phyloP scores from a whole-genome alignment of 2,797 vertebrate species.

The Eospalax fontanierii region DNA sequence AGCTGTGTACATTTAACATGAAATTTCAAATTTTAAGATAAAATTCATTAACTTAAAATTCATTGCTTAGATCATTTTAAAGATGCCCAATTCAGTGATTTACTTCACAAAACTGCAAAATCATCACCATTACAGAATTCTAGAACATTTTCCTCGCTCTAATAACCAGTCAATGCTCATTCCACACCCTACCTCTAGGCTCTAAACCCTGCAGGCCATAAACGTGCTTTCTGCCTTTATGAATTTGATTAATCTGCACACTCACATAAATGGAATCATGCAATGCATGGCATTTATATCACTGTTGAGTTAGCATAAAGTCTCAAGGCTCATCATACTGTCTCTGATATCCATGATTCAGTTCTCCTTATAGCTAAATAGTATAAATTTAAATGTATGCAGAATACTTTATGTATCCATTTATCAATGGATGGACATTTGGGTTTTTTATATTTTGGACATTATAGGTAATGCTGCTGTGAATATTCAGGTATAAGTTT shows the following conservation, averaged over 20 bases:
- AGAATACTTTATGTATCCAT: background rate
- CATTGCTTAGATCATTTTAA: background rate
- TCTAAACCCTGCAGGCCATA: background rate
- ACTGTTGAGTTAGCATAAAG: background rate
- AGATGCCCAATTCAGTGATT: background rate
- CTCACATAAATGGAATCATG: background rate
- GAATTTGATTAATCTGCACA: background rate
- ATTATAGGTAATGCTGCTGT: background rate
- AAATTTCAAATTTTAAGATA: background rate
- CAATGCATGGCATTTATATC: background rate
- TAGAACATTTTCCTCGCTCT: background rate
- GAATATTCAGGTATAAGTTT: background rate
- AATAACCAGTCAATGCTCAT: background rate
- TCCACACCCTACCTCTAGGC: background rate
- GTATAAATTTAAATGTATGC: background rate
- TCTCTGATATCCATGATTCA: background rate
- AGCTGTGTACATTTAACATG: background rate
- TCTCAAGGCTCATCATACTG: background rate
- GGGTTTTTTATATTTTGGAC: background rate
- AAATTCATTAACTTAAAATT: slow-evolving; percentile 43
- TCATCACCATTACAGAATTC: background rate
- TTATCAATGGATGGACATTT: background rate
- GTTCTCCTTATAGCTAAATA: background rate
- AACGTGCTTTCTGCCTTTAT: background rate
- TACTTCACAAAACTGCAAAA: background rate